Evolutionary conservation across 64 coral and sea anemone genomes (phyloP).

Genomic region (Orbicella faveolata): DNA sequence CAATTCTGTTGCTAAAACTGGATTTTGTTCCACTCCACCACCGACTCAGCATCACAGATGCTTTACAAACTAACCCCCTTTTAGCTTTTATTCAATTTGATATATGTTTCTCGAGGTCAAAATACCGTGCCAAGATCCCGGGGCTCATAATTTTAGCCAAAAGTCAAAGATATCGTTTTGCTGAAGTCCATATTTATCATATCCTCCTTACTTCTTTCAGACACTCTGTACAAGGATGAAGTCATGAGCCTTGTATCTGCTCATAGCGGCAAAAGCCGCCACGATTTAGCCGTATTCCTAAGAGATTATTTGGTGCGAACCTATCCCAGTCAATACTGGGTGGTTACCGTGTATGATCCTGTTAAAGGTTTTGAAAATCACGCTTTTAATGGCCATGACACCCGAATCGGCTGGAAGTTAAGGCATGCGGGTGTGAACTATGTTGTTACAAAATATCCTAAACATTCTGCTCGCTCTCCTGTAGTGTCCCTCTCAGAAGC

Average conservation of each 20-base stretch:
- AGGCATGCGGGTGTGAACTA: constrained; percentile 6
- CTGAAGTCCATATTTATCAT: neutral
- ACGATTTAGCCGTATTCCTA: neutral
- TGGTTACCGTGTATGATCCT: constrained; percentile 23
- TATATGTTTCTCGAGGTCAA: no score
- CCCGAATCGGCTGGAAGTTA: neutral
- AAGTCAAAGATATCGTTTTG: no score
- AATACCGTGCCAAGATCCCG: no score
- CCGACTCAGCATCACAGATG: no score
- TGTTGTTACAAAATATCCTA: constrained; percentile 20
- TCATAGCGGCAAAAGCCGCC: neutral
- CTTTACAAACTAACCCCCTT: no score
- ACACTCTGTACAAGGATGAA: constrained; percentile 1
- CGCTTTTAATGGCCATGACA: neutral
- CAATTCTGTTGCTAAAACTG: no score
- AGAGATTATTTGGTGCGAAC: neutral
- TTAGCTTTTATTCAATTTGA: no score
- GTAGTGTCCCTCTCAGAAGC: neutral
- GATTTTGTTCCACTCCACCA: no score
- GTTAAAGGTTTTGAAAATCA: neutral
- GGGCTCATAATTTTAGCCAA: no score
- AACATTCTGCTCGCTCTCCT: neutral
- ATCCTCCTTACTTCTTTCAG: constrained; percentile 5
- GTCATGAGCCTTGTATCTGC: neutral
- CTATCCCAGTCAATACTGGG: neutral